Conservation (phyloP, 1,140 invertebrate genomes). For the Trypoxylus dichotomus region DNA sequence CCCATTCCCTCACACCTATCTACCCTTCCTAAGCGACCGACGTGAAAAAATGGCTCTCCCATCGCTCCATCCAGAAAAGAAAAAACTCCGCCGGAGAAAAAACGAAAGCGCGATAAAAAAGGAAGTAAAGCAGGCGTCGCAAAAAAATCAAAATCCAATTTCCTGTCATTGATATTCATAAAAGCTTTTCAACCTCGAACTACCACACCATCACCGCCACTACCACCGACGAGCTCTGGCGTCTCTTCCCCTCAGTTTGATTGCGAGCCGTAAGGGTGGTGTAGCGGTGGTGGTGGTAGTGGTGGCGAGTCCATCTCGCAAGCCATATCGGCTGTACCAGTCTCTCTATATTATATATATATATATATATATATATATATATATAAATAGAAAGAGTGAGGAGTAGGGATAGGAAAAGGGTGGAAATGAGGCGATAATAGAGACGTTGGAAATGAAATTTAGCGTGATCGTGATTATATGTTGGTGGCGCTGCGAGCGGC, state of each 20-base stretch:
- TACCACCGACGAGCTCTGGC: neutral
- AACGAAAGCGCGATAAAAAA: slow-evolving; percentile 1
- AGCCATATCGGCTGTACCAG: slow-evolving; percentile 10
- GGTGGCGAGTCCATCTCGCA: neutral
- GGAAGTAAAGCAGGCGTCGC: slow-evolving; percentile 6
- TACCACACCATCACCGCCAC: neutral
- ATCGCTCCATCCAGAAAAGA: neutral
- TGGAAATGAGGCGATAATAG: slow-evolving; percentile 36
- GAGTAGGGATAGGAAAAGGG: slow-evolving; percentile 13
- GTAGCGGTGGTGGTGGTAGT: too few species aligned
- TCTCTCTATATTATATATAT: neutral
- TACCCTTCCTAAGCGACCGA: neutral
- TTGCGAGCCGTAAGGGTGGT: slow-evolving; percentile 8
- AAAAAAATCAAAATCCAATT: slow-evolving; percentile 38
- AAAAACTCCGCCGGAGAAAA: neutral
- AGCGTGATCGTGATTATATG: slow-evolving; percentile 37
- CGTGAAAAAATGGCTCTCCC: neutral
- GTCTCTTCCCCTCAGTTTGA: slow-evolving; percentile 2
- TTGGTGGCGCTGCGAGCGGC: neutral
- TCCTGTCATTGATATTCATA: slow-evolving; percentile 35
- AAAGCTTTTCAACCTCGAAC: slow-evolving; percentile 30
- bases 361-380: slow-evolving; percentile 26
- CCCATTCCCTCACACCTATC: neutral
- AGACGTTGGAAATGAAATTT: slow-evolving; percentile 41
- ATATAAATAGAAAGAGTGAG: neutral